Percentiles rank a stretch among this genome's conserved stretches.
These are phyloP conservation scores for Ptilonorhynchus violaceus DNA, from an alignment of 2,113 vertebrate genomes.

Conservation along the genomic window DNA sequence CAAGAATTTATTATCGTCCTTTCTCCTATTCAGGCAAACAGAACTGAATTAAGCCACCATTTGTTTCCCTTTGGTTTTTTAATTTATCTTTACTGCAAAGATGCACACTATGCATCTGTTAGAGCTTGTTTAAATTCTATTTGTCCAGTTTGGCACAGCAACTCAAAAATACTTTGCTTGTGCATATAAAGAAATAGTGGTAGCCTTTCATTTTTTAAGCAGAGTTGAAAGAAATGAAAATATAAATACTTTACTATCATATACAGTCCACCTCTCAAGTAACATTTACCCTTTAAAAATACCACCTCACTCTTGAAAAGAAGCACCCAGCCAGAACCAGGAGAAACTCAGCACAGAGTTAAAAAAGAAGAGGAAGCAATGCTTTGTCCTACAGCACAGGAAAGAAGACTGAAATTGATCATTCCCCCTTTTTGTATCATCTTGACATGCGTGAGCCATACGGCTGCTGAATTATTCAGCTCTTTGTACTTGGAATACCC, in stretches of 20 bases:
- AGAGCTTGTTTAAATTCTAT: background rate
- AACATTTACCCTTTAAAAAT: background rate
- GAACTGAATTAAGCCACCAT: background rate
- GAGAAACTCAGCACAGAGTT: background rate
- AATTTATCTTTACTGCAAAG: background rate
- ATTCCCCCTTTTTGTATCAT: background rate
- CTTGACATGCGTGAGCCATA: background rate
- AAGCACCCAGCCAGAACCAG: background rate
- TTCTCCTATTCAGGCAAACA: background rate
- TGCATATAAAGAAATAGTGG: background rate
- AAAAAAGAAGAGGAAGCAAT: background rate
- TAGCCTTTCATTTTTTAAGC: background rate
- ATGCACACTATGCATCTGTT: background rate
- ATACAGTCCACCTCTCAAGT: background rate
- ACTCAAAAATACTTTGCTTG: background rate
- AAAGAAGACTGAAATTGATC: background rate
- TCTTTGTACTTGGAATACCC: background rate
- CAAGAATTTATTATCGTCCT: background rate
- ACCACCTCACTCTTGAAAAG: background rate
- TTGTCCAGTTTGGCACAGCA: background rate
- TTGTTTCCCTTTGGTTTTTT: background rate
- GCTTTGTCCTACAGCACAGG: background rate
- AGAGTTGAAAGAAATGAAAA: background rate
- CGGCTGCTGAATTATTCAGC: slow-evolving; percentile 31
- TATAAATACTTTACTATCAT: background rate